Conservation (phyloP, 2,113 vertebrate species). For the Oncorhynchus clarkii region DNA sequence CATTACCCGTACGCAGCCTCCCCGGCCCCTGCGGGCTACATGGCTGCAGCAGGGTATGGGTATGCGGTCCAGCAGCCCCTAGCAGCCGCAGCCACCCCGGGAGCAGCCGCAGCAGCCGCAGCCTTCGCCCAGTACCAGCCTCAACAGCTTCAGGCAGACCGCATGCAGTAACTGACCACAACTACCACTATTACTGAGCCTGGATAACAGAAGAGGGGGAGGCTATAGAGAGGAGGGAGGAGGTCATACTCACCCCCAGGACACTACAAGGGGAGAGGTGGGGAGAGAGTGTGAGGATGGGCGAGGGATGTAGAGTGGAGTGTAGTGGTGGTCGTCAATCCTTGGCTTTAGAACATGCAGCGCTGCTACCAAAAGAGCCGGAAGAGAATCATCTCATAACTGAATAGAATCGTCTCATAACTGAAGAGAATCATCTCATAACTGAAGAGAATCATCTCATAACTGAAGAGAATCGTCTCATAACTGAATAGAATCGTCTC, state of each 20-base stretch:
- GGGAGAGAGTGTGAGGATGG: background rate
- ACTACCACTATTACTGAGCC: conserved; percentile 27
- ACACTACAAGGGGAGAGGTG: background rate
- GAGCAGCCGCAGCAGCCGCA: conserved; percentile 79
- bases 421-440: too few relatives aligned
- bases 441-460: too few relatives aligned
- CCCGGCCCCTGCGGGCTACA: conserved; percentile 85
- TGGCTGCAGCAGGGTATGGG: conserved; percentile 87
- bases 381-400: conserved; percentile 64
- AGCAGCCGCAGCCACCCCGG: conserved; percentile 77
- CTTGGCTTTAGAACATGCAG: conserved; percentile 30
- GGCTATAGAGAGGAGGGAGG: background rate
- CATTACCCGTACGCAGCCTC: conserved; percentile 95
- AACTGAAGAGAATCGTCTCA: too few relatives aligned
- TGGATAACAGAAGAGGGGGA: conserved; percentile 35
- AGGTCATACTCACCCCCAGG: conserved; percentile 9
- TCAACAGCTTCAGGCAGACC: conserved; percentile 94
- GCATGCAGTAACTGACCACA: conserved; percentile 85
- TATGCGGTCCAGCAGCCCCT: conserved; percentile 93
- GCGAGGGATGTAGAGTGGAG: background rate
- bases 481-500: too few relatives aligned
- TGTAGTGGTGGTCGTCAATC: conserved; percentile 23
- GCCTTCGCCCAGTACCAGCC: conserved; percentile 96
- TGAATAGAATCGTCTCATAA: too few relatives aligned
- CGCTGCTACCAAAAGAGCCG: conserved; percentile 54